Percentiles rank a stretch among this genome's conserved stretches.
Conservation (phyloP, 2,113 vertebrate genomes). For the Uropsilus gracilis region DNA sequence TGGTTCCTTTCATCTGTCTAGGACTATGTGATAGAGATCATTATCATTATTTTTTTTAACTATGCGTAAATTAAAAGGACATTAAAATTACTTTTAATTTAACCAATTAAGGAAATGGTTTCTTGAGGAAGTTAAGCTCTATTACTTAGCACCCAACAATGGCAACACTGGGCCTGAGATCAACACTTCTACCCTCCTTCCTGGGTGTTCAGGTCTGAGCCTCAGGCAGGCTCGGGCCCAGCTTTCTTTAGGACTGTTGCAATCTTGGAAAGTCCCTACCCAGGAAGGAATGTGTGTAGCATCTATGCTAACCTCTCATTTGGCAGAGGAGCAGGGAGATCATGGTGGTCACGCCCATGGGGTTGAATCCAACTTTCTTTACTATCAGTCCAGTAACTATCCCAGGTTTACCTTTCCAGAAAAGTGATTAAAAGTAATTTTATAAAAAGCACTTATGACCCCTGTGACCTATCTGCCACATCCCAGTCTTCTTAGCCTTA, state of each 20-base stretch:
- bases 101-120: too few relatives aligned
- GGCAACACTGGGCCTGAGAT: too few relatives aligned
- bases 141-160: too few relatives aligned
- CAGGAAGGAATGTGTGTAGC: background rate
- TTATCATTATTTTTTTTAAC: too few relatives aligned
- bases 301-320: rapidly evolving
- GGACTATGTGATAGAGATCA: too few relatives aligned
- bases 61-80: too few relatives aligned
- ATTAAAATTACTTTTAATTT: too few relatives aligned
- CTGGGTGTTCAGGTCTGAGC: too few relatives aligned
- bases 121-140: too few relatives aligned
- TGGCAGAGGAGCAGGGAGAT: background rate
- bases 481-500: background rate
- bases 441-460: background rate
- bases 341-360: background rate
- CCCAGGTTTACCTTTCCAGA: background rate
- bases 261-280: background rate
- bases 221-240: too few relatives aligned
- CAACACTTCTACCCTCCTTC: too few relatives aligned
- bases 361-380: background rate
- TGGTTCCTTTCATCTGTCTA: too few relatives aligned
- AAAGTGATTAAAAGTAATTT: background rate
- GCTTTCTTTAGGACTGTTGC: background rate
- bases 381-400: background rate
- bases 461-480: background rate